Percentiles rank a stretch among this genome's conserved stretches.
Conservation (phyloP, 2,113 vertebrate species). For the Astatoreochromis straeleni region DNA sequence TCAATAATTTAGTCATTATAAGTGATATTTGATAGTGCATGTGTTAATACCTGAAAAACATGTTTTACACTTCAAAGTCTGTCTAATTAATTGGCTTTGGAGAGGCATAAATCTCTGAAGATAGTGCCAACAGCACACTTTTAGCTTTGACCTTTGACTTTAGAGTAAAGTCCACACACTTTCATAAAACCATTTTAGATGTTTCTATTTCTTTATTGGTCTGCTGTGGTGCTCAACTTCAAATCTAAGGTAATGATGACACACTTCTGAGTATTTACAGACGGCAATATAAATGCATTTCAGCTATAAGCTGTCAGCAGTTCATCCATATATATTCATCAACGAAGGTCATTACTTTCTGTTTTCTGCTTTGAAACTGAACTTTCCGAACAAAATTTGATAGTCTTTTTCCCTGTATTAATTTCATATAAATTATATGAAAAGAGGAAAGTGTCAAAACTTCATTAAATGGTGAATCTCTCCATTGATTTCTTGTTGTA, state of each 20-base stretch:
- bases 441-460: not conserved
- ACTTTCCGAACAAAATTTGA: not conserved
- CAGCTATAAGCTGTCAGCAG: not conserved
- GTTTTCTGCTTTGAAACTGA: not conserved
- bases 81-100: not conserved
- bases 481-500: not conserved
- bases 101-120: not conserved
- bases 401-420: not conserved
- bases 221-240: not conserved
- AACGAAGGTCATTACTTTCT: not conserved
- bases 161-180: not conserved
- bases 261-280: not conserved
- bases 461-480: not conserved
- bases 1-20: not conserved
- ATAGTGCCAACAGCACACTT: not conserved
- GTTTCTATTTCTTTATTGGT: not conserved
- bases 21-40: not conserved
- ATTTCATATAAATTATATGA: not conserved
- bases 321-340: not conserved
- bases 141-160: accelerated
- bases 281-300: not conserved
- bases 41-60: not conserved
- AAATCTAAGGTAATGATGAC: not conserved
- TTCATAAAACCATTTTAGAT: not conserved
- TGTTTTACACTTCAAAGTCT: not conserved